These are phyloP conservation scores for Gisinianus flammeolus DNA, from an alignment of 2,888 invertebrate genomes.

Conservation along the genomic window DNA sequence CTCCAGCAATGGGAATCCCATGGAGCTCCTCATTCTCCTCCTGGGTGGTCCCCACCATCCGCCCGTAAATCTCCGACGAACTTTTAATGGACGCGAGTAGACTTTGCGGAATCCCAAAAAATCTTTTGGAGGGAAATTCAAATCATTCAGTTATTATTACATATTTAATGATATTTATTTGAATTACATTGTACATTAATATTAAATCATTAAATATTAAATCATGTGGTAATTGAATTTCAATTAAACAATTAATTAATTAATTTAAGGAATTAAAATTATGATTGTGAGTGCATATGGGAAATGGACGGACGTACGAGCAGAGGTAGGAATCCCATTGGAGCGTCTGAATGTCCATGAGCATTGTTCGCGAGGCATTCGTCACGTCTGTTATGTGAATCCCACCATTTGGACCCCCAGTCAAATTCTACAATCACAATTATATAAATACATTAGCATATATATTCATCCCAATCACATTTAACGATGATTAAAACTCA, in stretches of 20 bases:
- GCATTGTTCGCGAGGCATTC: slow-evolving; percentile 89
- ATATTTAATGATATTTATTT: too few species aligned
- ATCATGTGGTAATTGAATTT: too few species aligned
- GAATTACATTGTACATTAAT: too few species aligned
- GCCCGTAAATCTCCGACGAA: slow-evolving; percentile 87
- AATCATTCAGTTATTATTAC: too few species aligned
- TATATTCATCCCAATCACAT: too few species aligned
- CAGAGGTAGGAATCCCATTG: slow-evolving; percentile 76
- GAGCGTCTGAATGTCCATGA: slow-evolving; percentile 86
- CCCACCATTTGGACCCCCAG: slow-evolving; percentile 77
- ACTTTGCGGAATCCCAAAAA: slow-evolving; percentile 81
- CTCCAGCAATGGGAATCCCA: slow-evolving; percentile 85
- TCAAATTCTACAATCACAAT: slow-evolving; percentile 71
- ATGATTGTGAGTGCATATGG: too few species aligned
- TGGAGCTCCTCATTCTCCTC: too few species aligned
- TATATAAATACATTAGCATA: too few species aligned
- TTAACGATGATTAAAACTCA: background rate
- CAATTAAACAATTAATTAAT: background rate
- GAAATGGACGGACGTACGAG: slow-evolving; percentile 33
- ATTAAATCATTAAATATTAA: slow-evolving; percentile 59
- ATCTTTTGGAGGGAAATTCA: too few species aligned
- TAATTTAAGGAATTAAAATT: too few species aligned
- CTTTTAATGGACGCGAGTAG: slow-evolving; percentile 82
- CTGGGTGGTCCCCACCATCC: slow-evolving; percentile 71
- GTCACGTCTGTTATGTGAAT: slow-evolving; percentile 91